Conservation (phyloP, 2,797 vertebrate species). For the Pangasius sanitwongsei region DNA sequence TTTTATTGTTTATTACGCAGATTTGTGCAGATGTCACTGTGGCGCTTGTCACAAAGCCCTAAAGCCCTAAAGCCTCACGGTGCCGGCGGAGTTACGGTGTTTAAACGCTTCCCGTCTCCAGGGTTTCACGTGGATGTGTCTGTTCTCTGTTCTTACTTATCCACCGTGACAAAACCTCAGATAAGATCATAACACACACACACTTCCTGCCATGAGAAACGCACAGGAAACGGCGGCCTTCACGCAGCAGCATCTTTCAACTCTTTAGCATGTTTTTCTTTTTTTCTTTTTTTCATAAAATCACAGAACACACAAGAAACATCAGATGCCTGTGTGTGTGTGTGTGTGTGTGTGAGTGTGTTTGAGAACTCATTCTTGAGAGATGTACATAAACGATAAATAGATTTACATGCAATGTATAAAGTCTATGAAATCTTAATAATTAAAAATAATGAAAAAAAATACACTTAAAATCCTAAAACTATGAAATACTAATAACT, state of each 20-base stretch:
- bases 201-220: slow-evolving; percentile 47
- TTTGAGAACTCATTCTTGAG: not conserved
- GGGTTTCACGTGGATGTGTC: slow-evolving; percentile 44
- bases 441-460: not conserved
- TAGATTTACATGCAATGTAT: not conserved
- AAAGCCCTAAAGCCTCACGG: not conserved
- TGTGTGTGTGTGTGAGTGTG: too few species aligned
- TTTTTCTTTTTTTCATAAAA: not conserved
- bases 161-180: slow-evolving; percentile 51
- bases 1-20: slow-evolving; percentile 17
- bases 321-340: too few species aligned
- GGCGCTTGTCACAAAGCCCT: not conserved
- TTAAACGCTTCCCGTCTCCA: slow-evolving; percentile 43
- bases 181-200: slow-evolving; percentile 42
- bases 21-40: not conserved
- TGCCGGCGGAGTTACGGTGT: slow-evolving; percentile 23
- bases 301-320: not conserved
- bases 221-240: slow-evolving; percentile 27
- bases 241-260: not conserved
- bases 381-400: not conserved
- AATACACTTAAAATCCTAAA: not conserved
- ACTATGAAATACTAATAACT: not conserved
- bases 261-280: too few species aligned
- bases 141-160: slow-evolving; percentile 50
- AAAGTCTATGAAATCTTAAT: not conserved